Base-by-base conservation (phyloP, 2,113 vertebrate species). In the Noctilio leporinus region DNA sequence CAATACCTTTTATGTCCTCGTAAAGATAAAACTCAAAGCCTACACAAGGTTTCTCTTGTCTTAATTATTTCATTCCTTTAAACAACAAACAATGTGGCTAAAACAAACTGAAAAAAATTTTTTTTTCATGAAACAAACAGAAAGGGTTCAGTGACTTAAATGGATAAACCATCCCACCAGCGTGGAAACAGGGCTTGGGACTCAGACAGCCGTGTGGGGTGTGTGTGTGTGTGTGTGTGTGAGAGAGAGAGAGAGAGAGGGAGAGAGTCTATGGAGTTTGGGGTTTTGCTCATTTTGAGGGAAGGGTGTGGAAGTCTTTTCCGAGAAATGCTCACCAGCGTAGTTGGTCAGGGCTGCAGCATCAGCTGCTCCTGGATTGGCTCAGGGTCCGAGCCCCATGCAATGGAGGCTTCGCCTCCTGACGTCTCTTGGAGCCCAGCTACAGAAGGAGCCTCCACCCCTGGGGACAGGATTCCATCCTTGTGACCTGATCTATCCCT, bases 11-110 rank as follows among this genome's bases (percentile, higher is more conserved):
- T 62, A 20, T n/a, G 16, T 77, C 69, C 57, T 65, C 45, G 16
- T 47, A 49, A 70, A 69, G 87, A 73, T 72, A 81, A 40, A 69
- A 51, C 22, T 43, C 76, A 55, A 45, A 81, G 85, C 2, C 67
- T 38, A 35, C 55, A 19, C 2, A 30, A 47, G 24, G 0, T 14
- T 80, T 2, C 4, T 15, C 9, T 24, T 89, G 77, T 69, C 93
- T 77, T 51, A 96, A 76, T 93, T 64, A 86, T 90, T 96, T 86
- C 78, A 89, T 67, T 82, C 80, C 76, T 69, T 80, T 57, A 55
- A 94, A 81, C 76, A 93, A 84, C 82, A 95, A 87, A 90, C 77
- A 69, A 4, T 75, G 95, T 69, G 73, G 86, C 51, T 33, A 30
- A 73, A 93, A 93, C 86, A 51, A 24, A 73, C 85, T 93, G 70